Evolutionary conservation across 2,113 vertebrate genomes (phyloP).

Genomic region (Scomber japonicus): DNA sequence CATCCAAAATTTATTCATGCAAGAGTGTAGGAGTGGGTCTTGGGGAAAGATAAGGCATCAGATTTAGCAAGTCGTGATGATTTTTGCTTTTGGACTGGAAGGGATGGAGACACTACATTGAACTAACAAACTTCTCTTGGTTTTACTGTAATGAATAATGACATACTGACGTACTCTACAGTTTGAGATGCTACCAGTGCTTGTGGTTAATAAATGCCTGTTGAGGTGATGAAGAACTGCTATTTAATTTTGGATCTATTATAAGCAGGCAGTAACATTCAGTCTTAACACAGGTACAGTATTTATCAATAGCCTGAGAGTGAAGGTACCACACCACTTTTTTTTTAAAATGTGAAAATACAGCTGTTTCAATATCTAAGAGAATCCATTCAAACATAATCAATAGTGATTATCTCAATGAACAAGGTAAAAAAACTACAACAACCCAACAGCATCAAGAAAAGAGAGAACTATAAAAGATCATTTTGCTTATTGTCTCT

Average conservation of each 20-base stretch:
- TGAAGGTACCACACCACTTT: neutral
- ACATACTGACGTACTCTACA: neutral
- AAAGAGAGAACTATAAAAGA: neutral
- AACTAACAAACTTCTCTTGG: neutral
- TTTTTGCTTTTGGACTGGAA: conserved; percentile 37
- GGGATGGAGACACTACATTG: neutral
- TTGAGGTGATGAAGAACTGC: conserved; percentile 20
- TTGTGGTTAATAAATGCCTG: conserved; percentile 69
- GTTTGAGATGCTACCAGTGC: conserved; percentile 29
- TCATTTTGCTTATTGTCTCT: neutral
- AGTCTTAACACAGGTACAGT: neutral
- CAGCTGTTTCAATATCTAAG: too few species aligned
- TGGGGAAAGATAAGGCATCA: neutral
- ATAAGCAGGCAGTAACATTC: neutral
- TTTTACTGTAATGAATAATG: conserved; percentile 16
- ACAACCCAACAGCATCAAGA: neutral
- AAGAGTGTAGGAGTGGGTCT: conserved; percentile 14
- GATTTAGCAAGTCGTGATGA: conserved; percentile 14
- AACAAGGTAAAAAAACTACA: neutral
- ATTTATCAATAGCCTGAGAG: neutral
- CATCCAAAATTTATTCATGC: conserved; percentile 7
- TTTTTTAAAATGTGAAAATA: neutral
- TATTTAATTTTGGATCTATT: neutral
- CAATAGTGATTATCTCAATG: neutral
- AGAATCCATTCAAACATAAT: neutral